Evolutionary conservation across 2,113 vertebrate genomes (phyloP), one percentile per base, ranked within the genome.

Genomic region (Uria aalge): DNA sequence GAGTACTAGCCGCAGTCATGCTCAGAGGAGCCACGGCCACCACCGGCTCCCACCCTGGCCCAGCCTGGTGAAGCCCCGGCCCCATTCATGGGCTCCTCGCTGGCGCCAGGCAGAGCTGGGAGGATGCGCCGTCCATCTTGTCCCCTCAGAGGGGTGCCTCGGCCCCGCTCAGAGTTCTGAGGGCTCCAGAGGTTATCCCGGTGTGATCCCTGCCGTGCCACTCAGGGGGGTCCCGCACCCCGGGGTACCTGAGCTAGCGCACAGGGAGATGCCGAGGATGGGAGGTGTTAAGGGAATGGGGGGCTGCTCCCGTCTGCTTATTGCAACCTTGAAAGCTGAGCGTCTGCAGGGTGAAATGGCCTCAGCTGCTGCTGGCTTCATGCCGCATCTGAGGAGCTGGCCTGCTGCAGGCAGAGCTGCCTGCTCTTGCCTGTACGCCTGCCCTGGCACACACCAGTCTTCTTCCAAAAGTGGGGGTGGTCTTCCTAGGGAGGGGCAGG

Each of bases 1-100:
- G 99, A 99, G 86, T 99, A 99, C 96, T 99, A 98, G 93, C 45
- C 15, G 0, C 34, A 55, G 84, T 87, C 36, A 2, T 2, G 11
- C 50, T 43, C 40, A 23, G 9, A 50, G 21, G 53, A 91, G 80
- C 59, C 64, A 24, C 0, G 1, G 53, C 63, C 36, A n/a, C 55
- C 1, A 3, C 56, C 7, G 3, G 76, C 76, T 81, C 73, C 90
- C 48, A 52, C 11, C 20, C 38, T 11, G 14, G 48, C 3, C 1
- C 67, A 40, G 64, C 87, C 85, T 72, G 90, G 45, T 3, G 1
- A 55, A 68, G 83, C 76, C 68, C 48, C 2, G 8, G 55, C 60
- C 53, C 55, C 80, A 56, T 62, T 75, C 15, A 5, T 7, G 78
- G 74, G 93, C 57, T 82, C 62, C 63, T 85, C 7, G 2, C 32